Base-by-base conservation (phyloP, 2,113 vertebrate genomes). In the Eretmochelys imbricata region DNA sequence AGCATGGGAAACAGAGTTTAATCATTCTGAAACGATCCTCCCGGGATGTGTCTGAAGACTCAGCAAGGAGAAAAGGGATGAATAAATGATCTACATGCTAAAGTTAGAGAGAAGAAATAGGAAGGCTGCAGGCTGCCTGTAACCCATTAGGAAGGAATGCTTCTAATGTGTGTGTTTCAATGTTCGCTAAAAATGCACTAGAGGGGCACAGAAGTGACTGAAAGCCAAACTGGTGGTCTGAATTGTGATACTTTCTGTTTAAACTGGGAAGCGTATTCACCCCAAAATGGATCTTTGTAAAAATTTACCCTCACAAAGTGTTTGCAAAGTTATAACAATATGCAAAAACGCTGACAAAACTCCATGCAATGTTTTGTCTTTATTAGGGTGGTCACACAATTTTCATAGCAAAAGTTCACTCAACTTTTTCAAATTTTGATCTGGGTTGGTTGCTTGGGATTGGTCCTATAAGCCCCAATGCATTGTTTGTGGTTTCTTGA, bases 11-110 rank as follows among this genome's bases (percentile, higher is more conserved):
- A 92, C 3, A 2, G 46, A 78, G 38, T 53, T 87, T 91, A 93
- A 87, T 95, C 1, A 93, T 93, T 90, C 82, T 89, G 65, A 95
- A 96, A 93, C 85, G 54, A 95, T 76, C 89, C 88, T 91, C 57
- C 91, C 76, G 94, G 92, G 93, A 93, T 75, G 31, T 86, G 46
- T 85, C 6, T 8, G 1, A 94, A 89, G 48, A 93, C 81, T 90
- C 78, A 96, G 49, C 62, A 91, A 94, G 25, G 48, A 84, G 16
- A 90, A 27, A 91, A 86, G 16, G 35, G 59, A 87, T 65, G 46
- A 92, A 95, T 91, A 94, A 95, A 96, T 89, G 1, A 8, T 50
- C 55, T 83, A 84, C 14, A 88, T 35, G 88, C 76, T 27, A 91
- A 51, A 87, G 31, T 82, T 90, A 93, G 55, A 88, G 78, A 57